Base-by-base conservation (phyloP, 2,888 invertebrate genomes). In the Zele albiditarsus region DNA sequence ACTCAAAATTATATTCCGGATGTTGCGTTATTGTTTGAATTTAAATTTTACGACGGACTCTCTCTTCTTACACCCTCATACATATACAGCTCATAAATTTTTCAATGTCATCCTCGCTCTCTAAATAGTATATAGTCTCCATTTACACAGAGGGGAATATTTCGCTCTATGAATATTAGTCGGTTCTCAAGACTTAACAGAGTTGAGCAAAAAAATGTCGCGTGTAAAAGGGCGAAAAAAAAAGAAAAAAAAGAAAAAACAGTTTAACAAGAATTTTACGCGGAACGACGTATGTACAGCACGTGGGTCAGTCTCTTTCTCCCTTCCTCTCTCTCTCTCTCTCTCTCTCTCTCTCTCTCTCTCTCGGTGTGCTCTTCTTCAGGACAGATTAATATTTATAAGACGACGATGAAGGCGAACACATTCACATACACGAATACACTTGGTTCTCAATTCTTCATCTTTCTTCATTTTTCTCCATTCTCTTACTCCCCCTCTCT, bases 61-160 rank as follows among this genome's bases (percentile, higher is more conserved):
- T 5, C 27, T 23, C n/a, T 63, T 63, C 20, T n/a, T 68, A 75
- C 60, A 65, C 42, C 53, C 67, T 25, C 27, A 23, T 49, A 53
- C 53, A 53, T 53, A 25, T 14, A 28, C n/a, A 33, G 27, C 76
- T 76, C 78, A 76, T 81, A 80, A 79, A 81, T 75, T 78, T 80
- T 81, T 79, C 79, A 81, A 80, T 77, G 78, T 71, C 75, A 75
- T 71, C 77, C 73, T 57, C 58, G 82, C 80, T 80, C 78, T 71
- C 74, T 78, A 72, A 77, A 53, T 20, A 4, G 10, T 20, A 53
- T 8, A 53, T 20, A 53, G 53, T 53, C 1, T 53, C 5, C 23
- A 53, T 53, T 80, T 80, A 76, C 79, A 80, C 74, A 46, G 31
- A n/a, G 28, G 66, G 46, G 28, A 20, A 68, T 53, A 53, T 53